Percentiles rank a stretch among this genome's conserved stretches.
These are phyloP conservation scores for Glaucomys volans DNA, from an alignment of 2,113 vertebrate species.

Conservation along the genomic window DNA sequence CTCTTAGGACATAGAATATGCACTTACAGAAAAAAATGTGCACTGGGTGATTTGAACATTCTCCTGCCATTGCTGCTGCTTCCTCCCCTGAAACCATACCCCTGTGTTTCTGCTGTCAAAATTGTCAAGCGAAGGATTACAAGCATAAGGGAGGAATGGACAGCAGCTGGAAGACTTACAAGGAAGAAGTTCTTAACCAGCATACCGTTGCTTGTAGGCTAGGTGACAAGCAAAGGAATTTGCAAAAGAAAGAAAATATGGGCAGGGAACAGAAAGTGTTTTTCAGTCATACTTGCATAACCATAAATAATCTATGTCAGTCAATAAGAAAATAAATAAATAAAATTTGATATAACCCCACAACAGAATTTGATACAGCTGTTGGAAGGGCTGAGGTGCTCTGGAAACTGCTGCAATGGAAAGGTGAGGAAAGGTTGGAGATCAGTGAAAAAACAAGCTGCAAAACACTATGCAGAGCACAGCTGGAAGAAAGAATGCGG, in stretches of 20 bases:
- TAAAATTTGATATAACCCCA: neutral
- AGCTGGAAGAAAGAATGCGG: neutral
- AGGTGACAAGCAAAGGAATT: neutral
- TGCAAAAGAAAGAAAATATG: neutral
- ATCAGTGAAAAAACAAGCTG: neutral
- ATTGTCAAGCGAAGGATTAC: neutral
- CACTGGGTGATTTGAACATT: neutral
- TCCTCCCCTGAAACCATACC: slow-evolving; percentile 15
- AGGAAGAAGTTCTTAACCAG: neutral
- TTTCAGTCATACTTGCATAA: neutral
- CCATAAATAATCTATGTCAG: neutral
- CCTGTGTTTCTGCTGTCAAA: neutral
- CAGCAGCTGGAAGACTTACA: neutral
- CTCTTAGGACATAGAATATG: neutral
- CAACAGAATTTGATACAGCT: neutral
- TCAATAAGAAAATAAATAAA: slow-evolving; percentile 26
- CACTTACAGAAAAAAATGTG: neutral
- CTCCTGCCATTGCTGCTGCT: neutral
- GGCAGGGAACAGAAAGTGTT: neutral
- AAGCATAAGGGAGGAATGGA: neutral
- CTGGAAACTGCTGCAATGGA: neutral
- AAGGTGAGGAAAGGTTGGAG: neutral
- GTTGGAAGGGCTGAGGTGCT: neutral
- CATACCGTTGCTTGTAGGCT: neutral
- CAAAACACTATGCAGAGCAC: neutral